Evolutionary conservation across 2,113 vertebrate genomes (phyloP), one percentile per base, ranked within the genome.

Genomic region (Chloebia gouldiae): DNA sequence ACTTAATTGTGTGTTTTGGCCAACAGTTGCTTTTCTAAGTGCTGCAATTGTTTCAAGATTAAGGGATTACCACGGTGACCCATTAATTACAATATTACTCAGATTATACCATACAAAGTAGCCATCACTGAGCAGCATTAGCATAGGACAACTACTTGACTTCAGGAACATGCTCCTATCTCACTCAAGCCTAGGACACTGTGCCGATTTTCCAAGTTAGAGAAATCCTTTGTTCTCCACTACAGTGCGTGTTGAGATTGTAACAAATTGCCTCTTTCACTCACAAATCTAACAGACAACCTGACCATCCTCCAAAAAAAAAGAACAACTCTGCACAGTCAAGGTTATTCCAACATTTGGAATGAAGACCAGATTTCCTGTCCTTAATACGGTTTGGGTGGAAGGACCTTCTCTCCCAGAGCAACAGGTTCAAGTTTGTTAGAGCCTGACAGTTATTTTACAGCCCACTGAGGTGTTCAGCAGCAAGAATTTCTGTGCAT

Each of bases 231-330:
- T 23, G 3, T 37, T 78, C 33, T 56, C 59, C 45, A 24, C 39
- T 37, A 18, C 2, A 45, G 11, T 0, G 5, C 7, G 7, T 8
- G 13, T 28, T 0, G 0, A 44, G 50, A 27, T 16, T 4, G 18
- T 19, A 60, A n/a, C 47, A 73, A 75, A 7, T 3, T 21, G 3
- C 12, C 11, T 6, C 50, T 45, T 61, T 33, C 56, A 16, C 15
- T 45, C 45, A 17, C 31, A 18, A n/a, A 33, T n/a, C 21, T 15
- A 42, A 59, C 11, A 81, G 23, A 33, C 15, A 71, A 54, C 23
- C 16, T 35, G 19, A 73, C 10, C 50, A 57, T 65, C 24, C 39
- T 73, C n/a, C 22, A 82, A 39, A 69, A 42, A 13, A 17, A 40
- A 40, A 40, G 3, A 54, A n/a, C 23, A 57, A 18, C n/a, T 53